Conservation (phyloP, 2,113 vertebrate species). For the Callipepla squamata region DNA sequence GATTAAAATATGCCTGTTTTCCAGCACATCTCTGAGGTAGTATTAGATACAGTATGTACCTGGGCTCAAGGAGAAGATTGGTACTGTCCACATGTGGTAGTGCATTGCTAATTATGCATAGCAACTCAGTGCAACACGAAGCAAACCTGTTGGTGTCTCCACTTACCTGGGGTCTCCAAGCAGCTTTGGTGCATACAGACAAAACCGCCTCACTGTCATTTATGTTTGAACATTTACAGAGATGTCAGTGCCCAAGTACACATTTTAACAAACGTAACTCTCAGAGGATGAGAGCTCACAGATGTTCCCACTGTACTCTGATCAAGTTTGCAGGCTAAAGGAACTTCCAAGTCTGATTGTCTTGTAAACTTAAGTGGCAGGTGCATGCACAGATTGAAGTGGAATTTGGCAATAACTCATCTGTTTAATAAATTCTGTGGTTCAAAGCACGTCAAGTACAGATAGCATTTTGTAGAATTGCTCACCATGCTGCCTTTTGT, state of each 20-base stretch:
- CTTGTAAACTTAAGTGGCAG: background rate
- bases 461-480: background rate
- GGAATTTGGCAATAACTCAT: background rate
- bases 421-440: background rate
- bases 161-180: background rate
- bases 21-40: rapidly evolving
- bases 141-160: background rate
- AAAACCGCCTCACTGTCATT: background rate
- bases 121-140: background rate
- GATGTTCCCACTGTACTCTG: background rate
- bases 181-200: background rate
- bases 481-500: background rate
- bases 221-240: background rate
- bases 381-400: background rate
- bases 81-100: background rate
- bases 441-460: background rate
- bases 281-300: background rate
- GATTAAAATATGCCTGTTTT: background rate
- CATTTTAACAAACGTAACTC: background rate
- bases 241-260: background rate
- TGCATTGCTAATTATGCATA: background rate
- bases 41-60: background rate
- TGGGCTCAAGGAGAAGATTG: background rate
- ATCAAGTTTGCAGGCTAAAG: background rate
- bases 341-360: background rate